phyloP scores from a whole-genome alignment of 2,113 vertebrate species.

The Parus major region DNA sequence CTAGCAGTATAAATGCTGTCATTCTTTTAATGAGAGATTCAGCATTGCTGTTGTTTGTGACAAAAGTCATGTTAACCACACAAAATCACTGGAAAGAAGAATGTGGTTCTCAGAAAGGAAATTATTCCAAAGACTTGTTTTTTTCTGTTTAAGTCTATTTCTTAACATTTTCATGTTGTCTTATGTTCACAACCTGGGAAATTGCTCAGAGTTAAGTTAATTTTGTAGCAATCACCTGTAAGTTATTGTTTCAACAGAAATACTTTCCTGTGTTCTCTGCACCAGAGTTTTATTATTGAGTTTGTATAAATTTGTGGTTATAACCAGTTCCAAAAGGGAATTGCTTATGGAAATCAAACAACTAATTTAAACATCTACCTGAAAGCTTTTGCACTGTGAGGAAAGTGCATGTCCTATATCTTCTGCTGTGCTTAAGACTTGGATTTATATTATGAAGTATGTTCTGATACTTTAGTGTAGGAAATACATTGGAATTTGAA shows the following conservation, averaged over 20 bases:
- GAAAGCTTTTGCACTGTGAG: neutral
- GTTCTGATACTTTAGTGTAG: constrained; percentile 18
- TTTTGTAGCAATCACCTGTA: constrained; percentile 8
- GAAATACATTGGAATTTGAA: constrained; percentile 34
- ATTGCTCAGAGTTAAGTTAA: constrained; percentile 1
- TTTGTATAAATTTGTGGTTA: constrained; percentile 26
- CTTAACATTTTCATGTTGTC: neutral
- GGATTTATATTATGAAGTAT: constrained; percentile 26
- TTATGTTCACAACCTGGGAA: neutral
- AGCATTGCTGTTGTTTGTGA: neutral
- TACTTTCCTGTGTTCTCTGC: neutral
- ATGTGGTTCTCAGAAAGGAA: neutral
- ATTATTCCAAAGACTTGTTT: neutral
- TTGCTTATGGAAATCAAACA: neutral
- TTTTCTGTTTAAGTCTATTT: neutral
- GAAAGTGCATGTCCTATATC: neutral
- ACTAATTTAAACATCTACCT: neutral
- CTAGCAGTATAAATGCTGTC: neutral
- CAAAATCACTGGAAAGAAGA: neutral
- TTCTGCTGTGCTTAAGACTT: constrained; percentile 8
- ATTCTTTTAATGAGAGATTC: neutral
- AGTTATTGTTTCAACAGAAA: neutral
- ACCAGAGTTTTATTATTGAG: neutral
- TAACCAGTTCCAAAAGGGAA: constrained; percentile 16
- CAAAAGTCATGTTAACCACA: neutral